Conservation (phyloP, 2,797 vertebrate genomes). For the Sitta carolinensis region DNA sequence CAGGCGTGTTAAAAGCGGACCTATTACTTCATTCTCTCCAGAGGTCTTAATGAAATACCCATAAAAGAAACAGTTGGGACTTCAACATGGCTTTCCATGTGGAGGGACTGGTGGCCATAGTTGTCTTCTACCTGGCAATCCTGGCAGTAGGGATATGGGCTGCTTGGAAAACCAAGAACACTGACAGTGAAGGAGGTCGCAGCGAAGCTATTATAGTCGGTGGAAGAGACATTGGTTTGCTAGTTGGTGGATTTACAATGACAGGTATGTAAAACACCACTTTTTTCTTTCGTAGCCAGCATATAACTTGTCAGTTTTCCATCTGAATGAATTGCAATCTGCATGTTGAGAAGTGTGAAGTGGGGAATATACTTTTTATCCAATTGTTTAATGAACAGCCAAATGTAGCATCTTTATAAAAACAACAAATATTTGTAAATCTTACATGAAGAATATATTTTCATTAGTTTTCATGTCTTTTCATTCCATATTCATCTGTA, state of each 20-base stretch:
- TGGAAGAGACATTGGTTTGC: slow-evolving; percentile 93
- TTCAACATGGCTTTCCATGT: slow-evolving; percentile 88
- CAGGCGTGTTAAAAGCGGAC: neutral
- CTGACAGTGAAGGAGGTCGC: slow-evolving; percentile 80
- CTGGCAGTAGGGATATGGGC: slow-evolving; percentile 96
- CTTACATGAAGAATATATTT: neutral
- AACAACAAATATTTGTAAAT: neutral
- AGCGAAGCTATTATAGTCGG: slow-evolving; percentile 96
- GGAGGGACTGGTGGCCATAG: slow-evolving; percentile 92
- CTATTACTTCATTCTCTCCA: slow-evolving; percentile 23
- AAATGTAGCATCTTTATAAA: neutral
- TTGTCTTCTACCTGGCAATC: slow-evolving; percentile 93
- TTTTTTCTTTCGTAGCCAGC: neutral
- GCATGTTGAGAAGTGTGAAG: neutral
- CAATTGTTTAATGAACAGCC: neutral
- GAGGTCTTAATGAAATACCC: slow-evolving; percentile 58
- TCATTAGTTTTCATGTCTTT: neutral
- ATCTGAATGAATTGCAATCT: neutral
- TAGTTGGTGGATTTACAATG: slow-evolving; percentile 98
- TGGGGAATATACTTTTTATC: neutral
- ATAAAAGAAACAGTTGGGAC: neutral
- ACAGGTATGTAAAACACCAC: slow-evolving; percentile 80
- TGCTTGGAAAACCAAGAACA: slow-evolving; percentile 96
- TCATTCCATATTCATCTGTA: neutral
- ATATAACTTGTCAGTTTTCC: neutral